These are phyloP conservation scores for Columba livia DNA, from an alignment of 2,113 vertebrate species.

Conservation along the genomic window DNA sequence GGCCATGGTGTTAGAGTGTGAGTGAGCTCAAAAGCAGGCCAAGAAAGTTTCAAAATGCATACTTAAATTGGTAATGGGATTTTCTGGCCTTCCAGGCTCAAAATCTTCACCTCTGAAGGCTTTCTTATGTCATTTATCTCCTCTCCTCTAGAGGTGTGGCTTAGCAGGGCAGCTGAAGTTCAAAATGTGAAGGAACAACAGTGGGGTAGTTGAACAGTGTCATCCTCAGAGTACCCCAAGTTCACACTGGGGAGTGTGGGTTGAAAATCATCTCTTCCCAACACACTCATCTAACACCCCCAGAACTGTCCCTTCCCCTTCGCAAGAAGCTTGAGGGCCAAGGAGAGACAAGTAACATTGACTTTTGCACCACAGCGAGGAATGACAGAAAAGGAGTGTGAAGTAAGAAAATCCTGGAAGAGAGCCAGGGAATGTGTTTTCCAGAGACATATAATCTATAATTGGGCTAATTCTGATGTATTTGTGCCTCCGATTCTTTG, in stretches of 20 bases:
- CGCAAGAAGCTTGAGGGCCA: not conserved
- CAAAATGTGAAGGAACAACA: not conserved
- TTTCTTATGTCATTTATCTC: not conserved
- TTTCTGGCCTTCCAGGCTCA: slow-evolving; percentile 5
- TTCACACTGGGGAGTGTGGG: not conserved
- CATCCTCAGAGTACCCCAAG: not conserved
- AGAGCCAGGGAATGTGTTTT: slow-evolving; percentile 68
- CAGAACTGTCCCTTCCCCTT: not conserved
- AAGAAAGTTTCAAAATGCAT: slow-evolving; percentile 3
- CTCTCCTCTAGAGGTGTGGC: not conserved
- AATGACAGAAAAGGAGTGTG: slow-evolving; percentile 32
- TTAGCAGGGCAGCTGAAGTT: not conserved
- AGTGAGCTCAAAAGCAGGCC: slow-evolving; percentile 10
- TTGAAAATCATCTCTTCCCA: not conserved
- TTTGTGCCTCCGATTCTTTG: slow-evolving; percentile 73
- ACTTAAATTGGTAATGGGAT: not conserved
- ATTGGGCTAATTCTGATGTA: slow-evolving; percentile 78
- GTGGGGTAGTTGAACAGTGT: not conserved
- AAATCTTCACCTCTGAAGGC: slow-evolving; percentile 19
- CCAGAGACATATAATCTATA: slow-evolving; percentile 71
- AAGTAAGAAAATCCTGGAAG: slow-evolving; percentile 57
- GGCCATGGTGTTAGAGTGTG: not conserved
- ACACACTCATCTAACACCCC: not conserved
- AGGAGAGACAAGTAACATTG: not conserved
- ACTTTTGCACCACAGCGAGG: slow-evolving; percentile 4